Base-by-base conservation (phyloP, 2,888 invertebrate genomes). In the Scotopteryx bipunctaria region DNA sequence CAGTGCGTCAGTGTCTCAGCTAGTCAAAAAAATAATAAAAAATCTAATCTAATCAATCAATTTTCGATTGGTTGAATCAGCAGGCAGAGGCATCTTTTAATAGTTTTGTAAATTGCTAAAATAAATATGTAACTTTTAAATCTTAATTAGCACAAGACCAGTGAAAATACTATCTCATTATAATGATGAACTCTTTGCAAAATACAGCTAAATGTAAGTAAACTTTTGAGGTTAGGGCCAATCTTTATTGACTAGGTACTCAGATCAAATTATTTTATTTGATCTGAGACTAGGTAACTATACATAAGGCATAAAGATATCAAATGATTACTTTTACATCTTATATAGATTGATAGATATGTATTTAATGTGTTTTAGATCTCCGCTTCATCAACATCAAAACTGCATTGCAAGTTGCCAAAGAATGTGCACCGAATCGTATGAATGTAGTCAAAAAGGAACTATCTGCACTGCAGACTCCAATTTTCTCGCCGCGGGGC, bases 191-290 rank as follows among this genome's bases (percentile, higher is more conserved):
- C 61, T 81, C 83, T 21, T 61, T 87, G 50, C 82, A 82, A 3
- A 83, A 77, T 40, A 77, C 83, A 40, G 75, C 78, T 40, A 88
- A 86, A 81, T 83, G 89, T 89, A 79, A 61, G 86, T 79, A 47
- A 2, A 29, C 1, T 49, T 68, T 77, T 68, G 62, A 78, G 84
- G 85, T 83, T 86, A 83, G n/a, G 9, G 8, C 8, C 6, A 6
- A 19, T n/a, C n/a, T n/a, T n/a, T n/a, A n/a, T n/a, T n/a, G n/a
- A n/a, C n/a, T n/a, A n/a, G n/a, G n/a, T n/a, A n/a, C n/a, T n/a
- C n/a, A n/a, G n/a, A n/a, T n/a, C n/a, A n/a, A n/a, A n/a, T n/a
- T n/a, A n/a, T n/a, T n/a, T n/a, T n/a, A n/a, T n/a, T n/a, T n/a
- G n/a, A n/a, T n/a, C n/a, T n/a, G n/a, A n/a, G n/a, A n/a, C n/a